Evolutionary conservation across 2,113 vertebrate genomes (phyloP).

Genomic region (Hippocampus barbouri): DNA sequence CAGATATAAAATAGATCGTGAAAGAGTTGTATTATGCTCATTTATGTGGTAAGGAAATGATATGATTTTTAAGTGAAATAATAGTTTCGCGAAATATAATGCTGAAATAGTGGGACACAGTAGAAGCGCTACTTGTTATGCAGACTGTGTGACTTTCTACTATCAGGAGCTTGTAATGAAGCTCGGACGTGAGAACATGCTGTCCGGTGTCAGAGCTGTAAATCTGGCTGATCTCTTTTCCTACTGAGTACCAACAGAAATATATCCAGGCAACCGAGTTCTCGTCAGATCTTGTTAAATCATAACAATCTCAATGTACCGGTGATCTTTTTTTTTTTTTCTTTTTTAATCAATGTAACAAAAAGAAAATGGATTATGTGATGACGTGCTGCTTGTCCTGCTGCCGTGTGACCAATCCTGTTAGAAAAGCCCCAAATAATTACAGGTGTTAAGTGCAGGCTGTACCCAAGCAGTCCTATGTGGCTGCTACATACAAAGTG

Average conservation of each 20-base stretch:
- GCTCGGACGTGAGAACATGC: conserved; percentile 4
- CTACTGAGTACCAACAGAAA: neutral
- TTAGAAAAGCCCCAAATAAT: neutral
- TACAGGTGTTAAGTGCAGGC: conserved; percentile 14
- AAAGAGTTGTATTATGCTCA: neutral
- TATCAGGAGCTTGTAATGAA: neutral
- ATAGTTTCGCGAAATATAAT: neutral
- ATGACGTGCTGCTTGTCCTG: neutral
- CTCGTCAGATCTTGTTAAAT: neutral
- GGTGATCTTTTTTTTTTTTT: neutral
- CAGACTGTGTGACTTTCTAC: neutral
- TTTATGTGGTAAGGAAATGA: neutral
- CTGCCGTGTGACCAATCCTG: neutral
- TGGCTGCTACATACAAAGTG: neutral
- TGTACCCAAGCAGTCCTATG: neutral
- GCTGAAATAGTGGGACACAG: neutral
- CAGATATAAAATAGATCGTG: neutral
- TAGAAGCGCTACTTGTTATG: neutral
- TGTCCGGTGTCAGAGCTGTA: conserved; percentile 14
- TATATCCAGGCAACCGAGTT: neutral
- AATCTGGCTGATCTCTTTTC: neutral
- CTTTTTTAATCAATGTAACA: neutral
- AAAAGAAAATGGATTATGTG: neutral
- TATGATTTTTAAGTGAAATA: neutral
- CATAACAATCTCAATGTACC: neutral